Evolutionary conservation across 2,113 vertebrate genomes (phyloP), one percentile per base, ranked within the genome.

Genomic region (Zapornia atra): DNA sequence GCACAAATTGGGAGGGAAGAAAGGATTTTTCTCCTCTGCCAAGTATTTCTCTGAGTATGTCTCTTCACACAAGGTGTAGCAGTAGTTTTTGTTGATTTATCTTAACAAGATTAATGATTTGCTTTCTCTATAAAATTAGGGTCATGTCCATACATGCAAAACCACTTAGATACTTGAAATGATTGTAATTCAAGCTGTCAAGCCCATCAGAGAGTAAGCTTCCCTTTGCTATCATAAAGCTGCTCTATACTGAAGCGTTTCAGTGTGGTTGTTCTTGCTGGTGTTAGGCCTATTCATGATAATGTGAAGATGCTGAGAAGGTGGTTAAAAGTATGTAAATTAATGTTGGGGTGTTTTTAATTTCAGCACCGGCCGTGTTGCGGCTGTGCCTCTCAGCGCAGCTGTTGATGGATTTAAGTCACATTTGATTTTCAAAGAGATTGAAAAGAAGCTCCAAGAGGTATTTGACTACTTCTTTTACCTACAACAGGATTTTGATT

Each of bases 361-460:
- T 97, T 97, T 79, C 96, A 99, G 99, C 53, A 91, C 82, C 0
- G 59, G 57, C n/a, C 93, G 86, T 8, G 85, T 99, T 36, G 80
- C 85, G 1, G 98, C 99, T 44, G 95, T 97, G 61, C 98, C 97
- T 70, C 98, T 98, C 92, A 98, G 98, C 5, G 98, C 99, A 54
- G 87, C 87, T 61, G 81, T 98, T 60, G 98, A 99, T 81, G 98
- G 97, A 31, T 99, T 99, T 95, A 99, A 99, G 97, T 97, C 98
- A 34, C 88, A 98, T 38, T 56, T 98, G 8, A 97, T 99, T 90
- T 99, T 99, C 96, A 99, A 98, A 88, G 99, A 99, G 96, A 99
- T 99, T 26, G 98, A 99, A 94, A 99, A 99, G 97, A 99, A 86
- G 81, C 98, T 99, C 20, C 76, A 98, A 92, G 97, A 99, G 99